Conservation (phyloP, 2,888 invertebrate genomes). For the Podotricha telesiphe region DNA sequence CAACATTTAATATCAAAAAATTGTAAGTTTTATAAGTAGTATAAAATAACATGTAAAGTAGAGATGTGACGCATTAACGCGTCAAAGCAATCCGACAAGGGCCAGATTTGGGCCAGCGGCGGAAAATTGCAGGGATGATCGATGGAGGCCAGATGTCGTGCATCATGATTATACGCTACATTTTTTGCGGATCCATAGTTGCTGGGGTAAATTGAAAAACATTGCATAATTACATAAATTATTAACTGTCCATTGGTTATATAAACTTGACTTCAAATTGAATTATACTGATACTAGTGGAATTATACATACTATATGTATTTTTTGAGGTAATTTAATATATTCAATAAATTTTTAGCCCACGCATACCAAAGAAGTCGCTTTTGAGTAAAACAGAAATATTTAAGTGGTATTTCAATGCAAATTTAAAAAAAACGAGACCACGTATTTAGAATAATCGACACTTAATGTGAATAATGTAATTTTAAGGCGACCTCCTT, state of each 20-base stretch:
- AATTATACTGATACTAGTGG: background rate
- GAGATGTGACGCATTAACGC: slow-evolving; percentile 63
- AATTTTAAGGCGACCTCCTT: slow-evolving; percentile 19
- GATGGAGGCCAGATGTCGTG: slow-evolving; percentile 66
- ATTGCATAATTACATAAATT: slow-evolving; percentile 44
- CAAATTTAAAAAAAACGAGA: background rate
- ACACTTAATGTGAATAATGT: background rate
- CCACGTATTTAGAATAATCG: background rate
- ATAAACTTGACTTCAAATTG: background rate
- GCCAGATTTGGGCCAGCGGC: slow-evolving; percentile 60
- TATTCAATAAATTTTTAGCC: too few species aligned
- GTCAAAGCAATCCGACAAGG: slow-evolving; percentile 61
- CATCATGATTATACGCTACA: slow-evolving; percentile 56
- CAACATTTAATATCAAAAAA: background rate
- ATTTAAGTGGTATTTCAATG: background rate
- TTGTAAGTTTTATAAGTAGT: slow-evolving; percentile 8
- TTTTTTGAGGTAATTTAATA: too few species aligned
- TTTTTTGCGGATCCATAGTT: slow-evolving; percentile 44
- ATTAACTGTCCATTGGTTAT: slow-evolving; percentile 28
- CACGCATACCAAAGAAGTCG: too few species aligned
- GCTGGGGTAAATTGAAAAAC: slow-evolving; percentile 44
- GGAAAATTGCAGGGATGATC: slow-evolving; percentile 69
- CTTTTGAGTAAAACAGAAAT: too few species aligned
- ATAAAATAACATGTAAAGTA: slow-evolving; percentile 41
- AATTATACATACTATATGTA: too few species aligned